phyloP scores from a whole-genome alignment of 2,888 invertebrate species.

The Sinhomidia bicolor region DNA sequence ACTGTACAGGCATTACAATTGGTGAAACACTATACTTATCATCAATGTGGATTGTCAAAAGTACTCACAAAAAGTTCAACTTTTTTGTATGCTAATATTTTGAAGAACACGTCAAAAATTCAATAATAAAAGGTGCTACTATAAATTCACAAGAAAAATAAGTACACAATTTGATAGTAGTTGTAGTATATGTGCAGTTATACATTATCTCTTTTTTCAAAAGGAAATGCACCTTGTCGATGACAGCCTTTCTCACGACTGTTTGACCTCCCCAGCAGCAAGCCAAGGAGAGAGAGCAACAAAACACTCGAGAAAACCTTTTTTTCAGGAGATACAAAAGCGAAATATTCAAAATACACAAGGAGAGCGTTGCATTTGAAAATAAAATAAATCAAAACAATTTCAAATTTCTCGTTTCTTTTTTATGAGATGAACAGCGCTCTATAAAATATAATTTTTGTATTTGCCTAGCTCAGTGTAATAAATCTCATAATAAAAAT shows the following conservation, averaged over 20 bases:
- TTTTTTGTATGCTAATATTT: background rate
- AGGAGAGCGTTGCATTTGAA: background rate
- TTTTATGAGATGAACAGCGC: conserved; percentile 9
- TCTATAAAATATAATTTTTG: conserved; percentile 13
- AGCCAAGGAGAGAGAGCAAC: background rate
- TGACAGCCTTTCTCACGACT: conserved; percentile 71
- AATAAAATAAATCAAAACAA: background rate
- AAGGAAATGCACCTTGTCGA: conserved; percentile 42
- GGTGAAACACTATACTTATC: background rate
- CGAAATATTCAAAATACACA: background rate
- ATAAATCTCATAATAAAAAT: conserved; percentile 35
- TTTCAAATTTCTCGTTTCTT: conserved; percentile 23
- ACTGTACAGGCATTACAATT: too few relatives aligned
- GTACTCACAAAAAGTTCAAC: background rate
- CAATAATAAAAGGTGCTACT: conserved; percentile 36
- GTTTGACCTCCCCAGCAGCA: conserved; percentile 65
- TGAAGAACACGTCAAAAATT: conserved; percentile 20
- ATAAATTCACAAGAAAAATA: conserved; percentile 30
- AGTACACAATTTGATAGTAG: background rate
- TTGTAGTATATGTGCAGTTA: background rate
- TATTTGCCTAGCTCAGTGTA: conserved; percentile 12
- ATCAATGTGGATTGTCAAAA: background rate
- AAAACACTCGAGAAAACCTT: conserved; percentile 23
- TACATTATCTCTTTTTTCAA: conserved; percentile 3
- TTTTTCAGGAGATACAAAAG: conserved; percentile 26